Base-by-base conservation (phyloP, 2,797 vertebrate genomes). In the Sphenodon punctatus region DNA sequence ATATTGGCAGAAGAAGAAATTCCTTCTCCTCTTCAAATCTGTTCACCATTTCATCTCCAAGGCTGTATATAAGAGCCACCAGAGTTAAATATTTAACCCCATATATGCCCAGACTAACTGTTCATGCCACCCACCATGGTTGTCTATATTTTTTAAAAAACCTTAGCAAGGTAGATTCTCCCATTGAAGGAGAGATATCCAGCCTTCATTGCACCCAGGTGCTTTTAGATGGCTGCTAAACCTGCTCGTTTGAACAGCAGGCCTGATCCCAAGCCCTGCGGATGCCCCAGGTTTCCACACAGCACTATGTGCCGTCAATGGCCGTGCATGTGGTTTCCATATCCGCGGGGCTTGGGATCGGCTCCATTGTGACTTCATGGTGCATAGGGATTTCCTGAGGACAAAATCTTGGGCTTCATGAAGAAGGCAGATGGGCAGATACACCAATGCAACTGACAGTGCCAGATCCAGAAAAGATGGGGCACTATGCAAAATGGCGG, bases 1-100 rank as follows among this genome's bases (percentile, higher is more conserved):
- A 81, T 87, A 90, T 65, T 80, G 76, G 79, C 90, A 75, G 48
- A 88, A 74, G 32, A 80, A 46, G 45, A 5, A 20, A 73, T 25
- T n/a, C 61, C 45, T 46, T 46, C 4, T 41, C 80, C 3, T 36
- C 76, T 73, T 42, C 45, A 51, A 5, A 30, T 76, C 42, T 2
- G 15, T n/a, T 64, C 16, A 45, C 38, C 61, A 27, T 43, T 67
- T 53, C 42, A 53, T 77, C 39, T 75, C 69, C 22, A 42, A 27
- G 45, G 39, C 63, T 67, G 55, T 41, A 56, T 41, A 20, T 49
- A 61, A 58, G 48, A 53, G 45, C 43, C 48, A 55, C 20, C 11
- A 10, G 15, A 42, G 48, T n/a, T 51, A 20, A 75, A 61, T 56
- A 78, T 51, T 69, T 67, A 89, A 59, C 73, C 63, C 19, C 2